Evolutionary conservation across 2,113 vertebrate species (phyloP), one percentile per base, ranked within the genome.

Genomic region (Prochilodus magdalenae): DNA sequence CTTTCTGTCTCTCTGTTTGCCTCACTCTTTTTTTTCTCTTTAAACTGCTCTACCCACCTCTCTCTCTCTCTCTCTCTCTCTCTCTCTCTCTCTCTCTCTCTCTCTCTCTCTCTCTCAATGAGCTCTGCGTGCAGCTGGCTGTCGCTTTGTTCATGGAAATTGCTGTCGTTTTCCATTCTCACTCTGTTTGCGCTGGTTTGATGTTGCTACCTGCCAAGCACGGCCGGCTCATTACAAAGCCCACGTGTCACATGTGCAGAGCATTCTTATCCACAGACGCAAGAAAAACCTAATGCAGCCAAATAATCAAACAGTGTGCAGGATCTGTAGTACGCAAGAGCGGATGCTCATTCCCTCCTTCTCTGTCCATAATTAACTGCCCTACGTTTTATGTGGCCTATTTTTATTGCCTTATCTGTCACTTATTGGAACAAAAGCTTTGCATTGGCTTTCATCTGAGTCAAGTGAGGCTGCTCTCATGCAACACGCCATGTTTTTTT

Each of bases 111-210:
- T 67, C 57, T 65, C 33, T 62, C 72, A n/a, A 49, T 30, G 82
- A 80, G 71, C 53, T 24, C 20, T 20, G 65, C 20, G 77, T 75
- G 62, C 76, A 74, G 47, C 79, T 77, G 79, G 79, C 71, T 36
- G 33, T 60, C 30, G 55, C 75, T 85, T 82, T 85, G 80, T 79
- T 85, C 84, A 79, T 63, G 80, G 80, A 86, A 83, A 85, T 85
- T 78, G 79, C 62, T 79, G 80, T 78, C 75, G 76, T 83, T 78
- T 75, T 82, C 79, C 30, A 82, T 81, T 83, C 77, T 7, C 80
- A 86, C 76, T 82, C 73, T 80, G 76, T 76, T 86, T 83, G 84
- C 47, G 22, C 55, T 66, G 80, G 84, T 83, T 83, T 83, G 80
- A 86, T 79, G 84, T 83, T 18, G 59, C 63, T 83, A 83, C 76